Evolutionary conservation across 2,888 invertebrate species (phyloP), one percentile per base, ranked within the genome.

Genomic region (Bimastos eiseni): DNA sequence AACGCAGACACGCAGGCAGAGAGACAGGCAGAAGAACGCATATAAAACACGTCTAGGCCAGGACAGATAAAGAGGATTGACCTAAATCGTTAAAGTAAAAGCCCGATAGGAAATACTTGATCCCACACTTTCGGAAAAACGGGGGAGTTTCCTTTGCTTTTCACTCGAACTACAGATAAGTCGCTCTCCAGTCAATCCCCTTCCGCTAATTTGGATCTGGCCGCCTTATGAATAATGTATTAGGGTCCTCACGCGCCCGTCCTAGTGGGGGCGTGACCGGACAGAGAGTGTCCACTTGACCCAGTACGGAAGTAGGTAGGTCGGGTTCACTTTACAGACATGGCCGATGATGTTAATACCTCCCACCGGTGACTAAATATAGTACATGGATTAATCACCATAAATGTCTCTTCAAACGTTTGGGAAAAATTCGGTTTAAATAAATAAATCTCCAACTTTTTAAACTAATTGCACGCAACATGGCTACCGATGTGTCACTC

Each of bases 121-220:
- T 70, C 70, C 70, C 70, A 70, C 70, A 70, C 70, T 70, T 70
- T n/a, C 1, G 70, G n/a, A 70, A 70, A 13, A 30, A 70, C 19
- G 24, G 5, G 49, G 49, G 49, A 49, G 70, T 70, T n/a, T 13
- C 8, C n/a, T 70, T 70, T n/a, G n/a, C 70, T n/a, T n/a, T 5
- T n/a, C 70, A n/a, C 70, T 70, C 30, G 55, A 24, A 30, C 30
- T 70, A 70, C 30, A 70, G 70, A 70, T 70, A 70, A 70, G 30
- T n/a, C 70, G 70, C 4, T 55, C 55, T 55, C 55, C 55, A 55
- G 3, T 24, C 55, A 70, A 17, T 17, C 70, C 70, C 70, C 70
- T 70, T n/a, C 70, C 70, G n/a, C 70, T n/a, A 70, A n/a, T 70
- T 70, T 70, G 30, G 70, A 70, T n/a, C 70, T n/a, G 70, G 70